Evolutionary conservation across 2,888 invertebrate species (phyloP).

Genomic region (Pharmacophagus antenor): DNA sequence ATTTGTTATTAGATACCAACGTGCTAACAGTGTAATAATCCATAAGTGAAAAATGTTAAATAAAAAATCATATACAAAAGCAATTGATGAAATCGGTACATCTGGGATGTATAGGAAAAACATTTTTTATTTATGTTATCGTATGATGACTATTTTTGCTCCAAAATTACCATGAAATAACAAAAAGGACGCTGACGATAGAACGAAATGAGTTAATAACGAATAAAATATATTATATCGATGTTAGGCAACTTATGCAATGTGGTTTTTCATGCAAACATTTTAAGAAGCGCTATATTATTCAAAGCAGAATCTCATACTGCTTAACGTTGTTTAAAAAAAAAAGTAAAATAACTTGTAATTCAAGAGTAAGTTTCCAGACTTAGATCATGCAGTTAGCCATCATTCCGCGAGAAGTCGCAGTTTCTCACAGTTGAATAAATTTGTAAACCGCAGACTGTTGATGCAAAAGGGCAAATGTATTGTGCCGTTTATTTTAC

Average conservation of each 20-base stretch:
- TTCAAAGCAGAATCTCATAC: not conserved
- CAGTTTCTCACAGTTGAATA: constrained; percentile 58
- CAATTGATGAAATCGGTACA: not conserved
- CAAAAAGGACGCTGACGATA: not conserved
- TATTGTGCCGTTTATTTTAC: constrained; percentile 36
- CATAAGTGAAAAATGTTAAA: too few species aligned
- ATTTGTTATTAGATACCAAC: not conserved
- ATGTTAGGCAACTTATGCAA: too few species aligned
- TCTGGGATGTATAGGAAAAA: not conserved
- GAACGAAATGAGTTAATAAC: too few species aligned
- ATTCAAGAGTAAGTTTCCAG: constrained; percentile 15
- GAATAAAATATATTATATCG: too few species aligned
- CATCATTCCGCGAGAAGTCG: constrained; percentile 24
- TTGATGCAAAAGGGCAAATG: constrained; percentile 45
- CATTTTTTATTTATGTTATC: not conserved
- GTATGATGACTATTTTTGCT: too few species aligned
- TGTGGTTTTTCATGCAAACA: too few species aligned
- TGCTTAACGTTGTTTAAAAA: not conserved
- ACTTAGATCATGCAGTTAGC: constrained; percentile 15
- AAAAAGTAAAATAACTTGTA: not conserved
- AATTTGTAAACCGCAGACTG: constrained; percentile 57
- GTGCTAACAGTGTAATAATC: not conserved
- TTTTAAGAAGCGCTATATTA: not conserved
- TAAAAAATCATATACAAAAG: not conserved
- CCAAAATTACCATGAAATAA: not conserved